Evolutionary conservation across 2,797 vertebrate species (phyloP), one percentile per base, ranked within the genome.

Genomic region (Acridotheres tristis): DNA sequence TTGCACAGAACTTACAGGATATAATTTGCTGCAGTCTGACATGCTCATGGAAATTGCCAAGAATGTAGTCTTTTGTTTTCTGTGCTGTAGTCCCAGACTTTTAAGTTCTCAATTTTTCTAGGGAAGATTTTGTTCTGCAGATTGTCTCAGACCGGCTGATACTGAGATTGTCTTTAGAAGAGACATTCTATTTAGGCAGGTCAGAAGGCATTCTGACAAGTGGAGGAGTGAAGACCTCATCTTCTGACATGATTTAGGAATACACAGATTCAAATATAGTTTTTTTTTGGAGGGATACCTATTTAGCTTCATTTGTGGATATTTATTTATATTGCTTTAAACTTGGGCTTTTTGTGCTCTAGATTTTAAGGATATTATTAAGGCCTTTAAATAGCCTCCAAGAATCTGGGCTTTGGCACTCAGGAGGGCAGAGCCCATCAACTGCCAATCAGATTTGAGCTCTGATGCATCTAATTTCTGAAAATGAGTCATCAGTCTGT

Each of bases 11-110:
- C 34, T 74, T 92, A 81, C 43, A 89, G 66, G 66, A 82, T 90
- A 42, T 85, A 79, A 88, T 69, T 93, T 91, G 55, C 69, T 96
- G 83, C 80, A 76, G 73, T 76, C 73, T 84, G 73, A 86, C 80
- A 82, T 43, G 82, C 14, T 11, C 45, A 65, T 67, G 77, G 85
- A 93, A 91, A 88, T 91, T 34, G 25, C 48, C 29, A 63, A 76
- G 54, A 73, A 34, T 55, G 50, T 22, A 66, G 36, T 55, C 87
- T 87, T 95, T 86, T 89, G 63, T 88, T 93, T 88, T 71, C 45
- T 81, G 26, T 63, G n/a, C 22, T 77, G 5, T 55, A 83, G 50
- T 72, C n/a, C 9, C 7, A 22, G 78, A 32, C 25, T 88, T 92
- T 77, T 38, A 81, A 93, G 50, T 6, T 40, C 50, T 27, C 19